phyloP scores from a whole-genome alignment of 2,888 invertebrate genomes.

The Dendrolimus houi region DNA sequence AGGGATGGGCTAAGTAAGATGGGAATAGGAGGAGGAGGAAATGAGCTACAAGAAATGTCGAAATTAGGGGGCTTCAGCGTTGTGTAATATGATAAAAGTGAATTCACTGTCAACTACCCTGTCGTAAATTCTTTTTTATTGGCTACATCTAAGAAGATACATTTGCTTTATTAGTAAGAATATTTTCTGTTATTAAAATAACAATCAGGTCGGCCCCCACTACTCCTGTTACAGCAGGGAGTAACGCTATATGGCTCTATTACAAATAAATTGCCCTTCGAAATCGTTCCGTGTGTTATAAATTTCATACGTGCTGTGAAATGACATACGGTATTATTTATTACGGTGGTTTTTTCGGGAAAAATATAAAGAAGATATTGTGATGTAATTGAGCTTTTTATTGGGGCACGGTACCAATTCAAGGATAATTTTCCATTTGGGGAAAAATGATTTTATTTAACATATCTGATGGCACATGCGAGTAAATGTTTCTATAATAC shows the following conservation, averaged over 20 bases:
- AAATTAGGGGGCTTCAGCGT: too few relatives aligned
- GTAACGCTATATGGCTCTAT: constrained; percentile 59
- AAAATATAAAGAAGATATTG: constrained; percentile 70
- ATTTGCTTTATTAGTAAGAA: neutral
- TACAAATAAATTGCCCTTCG: constrained; percentile 74
- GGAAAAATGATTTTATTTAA: constrained; percentile 16
- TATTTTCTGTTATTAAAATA: neutral
- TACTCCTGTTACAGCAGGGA: too few relatives aligned
- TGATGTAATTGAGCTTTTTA: constrained; percentile 70
- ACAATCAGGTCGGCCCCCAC: constrained; percentile 10
- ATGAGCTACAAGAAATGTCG: too few relatives aligned
- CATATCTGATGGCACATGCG: neutral
- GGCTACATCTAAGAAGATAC: too few relatives aligned
- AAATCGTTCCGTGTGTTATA: constrained; percentile 68
- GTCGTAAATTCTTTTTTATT: too few relatives aligned
- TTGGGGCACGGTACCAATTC: constrained; percentile 49
- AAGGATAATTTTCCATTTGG: constrained; percentile 29
- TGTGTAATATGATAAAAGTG: too few relatives aligned
- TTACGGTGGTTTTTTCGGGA: constrained; percentile 56
- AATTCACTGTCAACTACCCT: too few relatives aligned
- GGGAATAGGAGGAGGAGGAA: too few relatives aligned
- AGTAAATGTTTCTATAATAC: too few relatives aligned
- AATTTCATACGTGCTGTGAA: constrained; percentile 77
- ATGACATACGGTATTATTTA: constrained; percentile 76
- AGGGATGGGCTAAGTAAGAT: too few relatives aligned